Conservation (phyloP, 1,140 invertebrate genomes). For the Listronotus bonariensis region DNA sequence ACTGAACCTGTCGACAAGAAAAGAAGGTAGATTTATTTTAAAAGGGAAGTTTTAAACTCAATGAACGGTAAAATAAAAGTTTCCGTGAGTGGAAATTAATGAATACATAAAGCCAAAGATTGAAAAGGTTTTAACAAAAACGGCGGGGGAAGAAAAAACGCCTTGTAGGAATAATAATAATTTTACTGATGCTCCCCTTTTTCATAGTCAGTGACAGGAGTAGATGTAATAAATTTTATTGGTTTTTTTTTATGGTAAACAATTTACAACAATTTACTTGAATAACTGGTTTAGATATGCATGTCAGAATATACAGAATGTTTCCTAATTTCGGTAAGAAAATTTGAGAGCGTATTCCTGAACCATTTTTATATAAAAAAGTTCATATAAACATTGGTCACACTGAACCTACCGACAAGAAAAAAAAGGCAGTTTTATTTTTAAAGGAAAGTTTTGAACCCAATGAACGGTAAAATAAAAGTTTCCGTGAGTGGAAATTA, state of each 20-base stretch:
- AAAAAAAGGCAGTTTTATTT: conserved; percentile 19
- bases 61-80: conserved; percentile 39
- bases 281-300: too few species aligned
- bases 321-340: too few species aligned
- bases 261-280: too few species aligned
- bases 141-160: conserved; percentile 22
- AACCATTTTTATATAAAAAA: too few species aligned
- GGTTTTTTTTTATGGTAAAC: too few species aligned
- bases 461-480: conserved; percentile 39
- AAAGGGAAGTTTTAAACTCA: conserved; percentile 21
- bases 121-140: conserved; percentile 34
- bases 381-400: too few species aligned
- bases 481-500: conserved; percentile 39
- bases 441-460: conserved; percentile 16
- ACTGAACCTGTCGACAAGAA: conserved; percentile 10
- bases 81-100: conserved; percentile 39
- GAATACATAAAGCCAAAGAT: conserved; percentile 36
- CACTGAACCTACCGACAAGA: conserved; percentile 7
- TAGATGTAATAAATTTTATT: conserved; percentile 1
- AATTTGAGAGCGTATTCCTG: too few species aligned
- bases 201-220: conserved; percentile 11
- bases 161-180: conserved; percentile 28
- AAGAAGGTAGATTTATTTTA: conserved; percentile 23
- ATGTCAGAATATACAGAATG: too few species aligned
- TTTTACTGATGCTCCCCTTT: conserved; percentile 2